These are phyloP conservation scores for Clunio marinus DNA, from an alignment of 2,888 invertebrate genomes.

Conservation along the genomic window DNA sequence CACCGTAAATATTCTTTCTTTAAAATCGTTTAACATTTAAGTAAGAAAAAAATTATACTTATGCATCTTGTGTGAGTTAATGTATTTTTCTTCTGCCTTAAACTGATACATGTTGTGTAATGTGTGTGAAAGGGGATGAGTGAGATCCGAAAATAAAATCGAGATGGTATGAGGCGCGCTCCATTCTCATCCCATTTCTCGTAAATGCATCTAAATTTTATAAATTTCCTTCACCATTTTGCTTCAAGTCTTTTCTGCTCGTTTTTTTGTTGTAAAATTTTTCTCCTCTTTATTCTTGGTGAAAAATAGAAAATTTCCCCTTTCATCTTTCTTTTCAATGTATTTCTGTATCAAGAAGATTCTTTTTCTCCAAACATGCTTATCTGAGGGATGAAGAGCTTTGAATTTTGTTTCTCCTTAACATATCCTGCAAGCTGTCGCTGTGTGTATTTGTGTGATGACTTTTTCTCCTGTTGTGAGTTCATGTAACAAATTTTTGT, in stretches of 20 bases:
- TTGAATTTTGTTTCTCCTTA: constrained; percentile 24
- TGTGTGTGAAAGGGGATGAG: background rate
- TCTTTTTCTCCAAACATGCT: background rate
- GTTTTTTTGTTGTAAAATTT: background rate
- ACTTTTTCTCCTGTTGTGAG: background rate
- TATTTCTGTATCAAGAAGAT: background rate
- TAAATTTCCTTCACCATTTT: constrained; percentile 22
- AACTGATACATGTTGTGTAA: background rate
- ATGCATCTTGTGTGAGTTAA: background rate
- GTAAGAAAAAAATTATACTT: constrained; percentile 19
- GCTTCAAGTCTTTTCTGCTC: constrained; percentile 14
- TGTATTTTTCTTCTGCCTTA: too few species aligned
- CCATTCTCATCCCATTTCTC: constrained; percentile 8
- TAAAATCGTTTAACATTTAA: constrained; percentile 8
- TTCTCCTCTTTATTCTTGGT: background rate
- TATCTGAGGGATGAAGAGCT: background rate
- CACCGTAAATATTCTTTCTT: background rate
- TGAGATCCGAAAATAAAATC: background rate
- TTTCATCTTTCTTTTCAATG: background rate
- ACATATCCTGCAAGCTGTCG: background rate
- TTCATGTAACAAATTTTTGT: too few species aligned
- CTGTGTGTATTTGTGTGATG: constrained; percentile 1
- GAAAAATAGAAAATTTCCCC: constrained; percentile 11
- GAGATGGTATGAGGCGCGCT: constrained; percentile 14
- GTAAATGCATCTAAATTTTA: background rate